These are phyloP conservation scores for Candidula unifasciata DNA, from an alignment of 2,888 invertebrate species.

Conservation along the genomic window DNA sequence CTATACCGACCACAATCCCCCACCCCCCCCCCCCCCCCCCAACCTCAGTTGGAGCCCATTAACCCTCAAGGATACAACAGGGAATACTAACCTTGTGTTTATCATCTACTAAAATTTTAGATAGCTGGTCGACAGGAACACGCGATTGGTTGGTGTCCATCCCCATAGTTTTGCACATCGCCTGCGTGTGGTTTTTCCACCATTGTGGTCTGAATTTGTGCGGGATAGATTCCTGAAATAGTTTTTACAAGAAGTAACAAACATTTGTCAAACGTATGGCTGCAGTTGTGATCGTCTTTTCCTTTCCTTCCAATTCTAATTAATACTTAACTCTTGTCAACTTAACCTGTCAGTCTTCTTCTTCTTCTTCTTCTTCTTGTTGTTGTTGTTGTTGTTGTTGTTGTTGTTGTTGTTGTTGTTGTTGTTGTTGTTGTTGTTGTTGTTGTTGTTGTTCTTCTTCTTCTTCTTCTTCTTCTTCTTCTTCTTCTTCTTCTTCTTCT, in stretches of 20 bases:
- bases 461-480: not conserved
- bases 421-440: too few relatives aligned
- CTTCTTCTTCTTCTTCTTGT: constrained; percentile 25
- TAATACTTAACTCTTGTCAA: not conserved
- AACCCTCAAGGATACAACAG: not conserved
- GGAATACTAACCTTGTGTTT: constrained; percentile 11
- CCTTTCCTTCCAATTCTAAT: too few relatives aligned
- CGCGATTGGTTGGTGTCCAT: constrained; percentile 1
- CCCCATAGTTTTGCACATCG: not conserved
- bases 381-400: too few relatives aligned
- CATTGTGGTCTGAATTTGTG: not conserved
- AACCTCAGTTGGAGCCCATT: too few relatives aligned
- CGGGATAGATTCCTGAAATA: too few relatives aligned
- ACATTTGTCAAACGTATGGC: too few relatives aligned
- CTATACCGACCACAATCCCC: too few relatives aligned
- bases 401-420: too few relatives aligned
- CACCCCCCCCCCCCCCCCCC: too few relatives aligned
- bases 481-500: not conserved
- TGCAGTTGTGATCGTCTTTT: too few relatives aligned
- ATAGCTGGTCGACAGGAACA: not conserved
- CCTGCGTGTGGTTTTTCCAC: constrained; percentile 11
- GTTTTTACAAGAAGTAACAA: too few relatives aligned
- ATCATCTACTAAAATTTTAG: constrained; percentile 11
- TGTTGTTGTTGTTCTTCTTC: not conserved
- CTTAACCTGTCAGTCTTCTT: not conserved